Conservation (phyloP, 1,140 invertebrate genomes). For the Melitaea cinxia region DNA sequence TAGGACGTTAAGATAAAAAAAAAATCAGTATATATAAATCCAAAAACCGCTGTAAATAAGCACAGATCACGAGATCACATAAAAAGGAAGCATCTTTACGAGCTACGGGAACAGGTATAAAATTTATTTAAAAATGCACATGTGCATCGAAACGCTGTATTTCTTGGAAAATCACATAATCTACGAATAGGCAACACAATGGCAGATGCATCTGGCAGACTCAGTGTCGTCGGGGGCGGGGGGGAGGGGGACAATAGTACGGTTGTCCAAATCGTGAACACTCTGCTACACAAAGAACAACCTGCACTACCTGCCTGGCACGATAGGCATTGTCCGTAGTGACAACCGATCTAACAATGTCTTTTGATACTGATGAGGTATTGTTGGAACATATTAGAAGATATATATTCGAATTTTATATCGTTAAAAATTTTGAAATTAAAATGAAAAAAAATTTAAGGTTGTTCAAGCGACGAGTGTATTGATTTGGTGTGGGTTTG, state of each 20-base stretch:
- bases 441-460: no score
- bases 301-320: conserved; percentile 4
- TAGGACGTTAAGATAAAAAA: conserved; percentile 20
- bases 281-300: conserved; percentile 13
- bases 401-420: no score
- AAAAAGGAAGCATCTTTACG: conserved; percentile 39
- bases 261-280: conserved; percentile 17
- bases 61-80: conserved; percentile 26
- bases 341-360: neutral
- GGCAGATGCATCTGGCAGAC: conserved; percentile 59
- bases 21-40: conserved; percentile 15
- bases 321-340: neutral
- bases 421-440: no score
- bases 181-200: conserved; percentile 44
- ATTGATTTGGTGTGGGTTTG: no score
- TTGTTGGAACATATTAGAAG: neutral
- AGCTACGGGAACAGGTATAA: conserved; percentile 49
- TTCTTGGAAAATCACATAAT: conserved; percentile 46
- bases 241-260: conserved; percentile 31
- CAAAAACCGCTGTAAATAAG: conserved; percentile 25
- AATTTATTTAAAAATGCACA: conserved; percentile 42
- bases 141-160: conserved; percentile 44
- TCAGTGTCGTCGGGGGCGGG: conserved; percentile 50
- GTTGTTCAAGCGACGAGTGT: no score
- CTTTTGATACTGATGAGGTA: neutral